Conservation (phyloP, 1,140 invertebrate genomes). For the Zeugodacus cucurbitae region DNA sequence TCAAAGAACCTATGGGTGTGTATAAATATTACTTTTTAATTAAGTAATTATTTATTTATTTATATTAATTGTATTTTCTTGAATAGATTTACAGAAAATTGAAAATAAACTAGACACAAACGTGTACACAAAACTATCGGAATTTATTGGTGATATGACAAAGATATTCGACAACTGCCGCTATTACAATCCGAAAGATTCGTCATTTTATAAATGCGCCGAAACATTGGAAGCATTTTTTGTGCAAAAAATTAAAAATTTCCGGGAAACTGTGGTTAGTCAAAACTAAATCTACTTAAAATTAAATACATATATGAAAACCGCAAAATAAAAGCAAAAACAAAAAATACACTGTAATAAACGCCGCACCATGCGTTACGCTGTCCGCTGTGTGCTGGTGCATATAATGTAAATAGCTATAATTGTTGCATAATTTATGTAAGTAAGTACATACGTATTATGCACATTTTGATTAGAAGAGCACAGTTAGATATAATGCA, state of each 20-base stretch:
- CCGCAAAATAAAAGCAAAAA: neutral
- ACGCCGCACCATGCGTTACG: neutral
- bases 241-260: slow-evolving; percentile 88
- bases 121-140: slow-evolving; percentile 87
- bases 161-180: slow-evolving; percentile 99
- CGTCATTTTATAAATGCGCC: slow-evolving; percentile 95
- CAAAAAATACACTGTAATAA: neutral
- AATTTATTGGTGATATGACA: slow-evolving; percentile 97
- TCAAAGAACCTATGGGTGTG: slow-evolving; percentile 98
- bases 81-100: slow-evolving; percentile 92
- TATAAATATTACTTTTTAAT: slow-evolving; percentile 49
- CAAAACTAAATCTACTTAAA: slow-evolving; percentile 51
- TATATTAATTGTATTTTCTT: slow-evolving; percentile 44
- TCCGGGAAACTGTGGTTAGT: slow-evolving; percentile 76
- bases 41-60: neutral
- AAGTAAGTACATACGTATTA: neutral
- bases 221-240: slow-evolving; percentile 95
- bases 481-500: neutral
- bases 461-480: neutral
- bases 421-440: slow-evolving; percentile 32
- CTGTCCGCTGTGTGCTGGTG: neutral
- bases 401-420: slow-evolving; percentile 31
- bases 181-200: slow-evolving; percentile 95
- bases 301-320: neutral
- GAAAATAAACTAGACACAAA: slow-evolving; percentile 87